These are phyloP conservation scores for Andrena haemorrhoa DNA, from an alignment of 2,888 invertebrate species.

Conservation along the genomic window DNA sequence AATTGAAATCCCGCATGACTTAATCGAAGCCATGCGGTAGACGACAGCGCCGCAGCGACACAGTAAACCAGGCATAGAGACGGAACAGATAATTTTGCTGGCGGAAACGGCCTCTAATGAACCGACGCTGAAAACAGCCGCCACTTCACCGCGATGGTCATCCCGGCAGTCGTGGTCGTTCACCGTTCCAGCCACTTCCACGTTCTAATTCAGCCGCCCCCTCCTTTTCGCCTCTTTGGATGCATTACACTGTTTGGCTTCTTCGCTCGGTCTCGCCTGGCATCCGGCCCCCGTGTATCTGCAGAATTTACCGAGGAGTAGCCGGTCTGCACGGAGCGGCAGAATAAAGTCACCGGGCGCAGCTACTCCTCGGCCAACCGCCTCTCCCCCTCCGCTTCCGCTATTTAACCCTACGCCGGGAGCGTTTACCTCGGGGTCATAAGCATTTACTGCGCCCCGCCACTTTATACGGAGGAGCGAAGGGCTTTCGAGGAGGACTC, in stretches of 20 bases:
- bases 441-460: constrained; percentile 55
- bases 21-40: neutral
- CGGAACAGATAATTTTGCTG: constrained; percentile 5
- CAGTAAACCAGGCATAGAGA: neutral
- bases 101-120: constrained; percentile 16
- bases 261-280: constrained; percentile 51
- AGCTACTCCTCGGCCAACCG: constrained; percentile 44
- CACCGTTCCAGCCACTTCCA: constrained; percentile 22
- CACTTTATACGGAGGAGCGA: constrained; percentile 44
- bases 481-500: constrained; percentile 39
- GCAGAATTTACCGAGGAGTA: constrained; percentile 62
- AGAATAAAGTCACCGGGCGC: constrained; percentile 63
- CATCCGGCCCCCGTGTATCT: constrained; percentile 42
- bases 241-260: constrained; percentile 69
- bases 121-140: constrained; percentile 21
- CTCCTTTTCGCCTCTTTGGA: constrained; percentile 52
- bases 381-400: constrained; percentile 57
- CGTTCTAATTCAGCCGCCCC: constrained; percentile 51
- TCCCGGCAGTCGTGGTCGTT: neutral
- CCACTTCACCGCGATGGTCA: constrained; percentile 1
- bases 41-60: neutral
- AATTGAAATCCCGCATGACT: neutral
- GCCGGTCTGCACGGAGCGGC: constrained; percentile 37
- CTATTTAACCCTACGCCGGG: constrained; percentile 66
- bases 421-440: constrained; percentile 55